These are phyloP conservation scores for Sialis fuliginosa DNA, from an alignment of 2,888 invertebrate species.

Conservation along the genomic window DNA sequence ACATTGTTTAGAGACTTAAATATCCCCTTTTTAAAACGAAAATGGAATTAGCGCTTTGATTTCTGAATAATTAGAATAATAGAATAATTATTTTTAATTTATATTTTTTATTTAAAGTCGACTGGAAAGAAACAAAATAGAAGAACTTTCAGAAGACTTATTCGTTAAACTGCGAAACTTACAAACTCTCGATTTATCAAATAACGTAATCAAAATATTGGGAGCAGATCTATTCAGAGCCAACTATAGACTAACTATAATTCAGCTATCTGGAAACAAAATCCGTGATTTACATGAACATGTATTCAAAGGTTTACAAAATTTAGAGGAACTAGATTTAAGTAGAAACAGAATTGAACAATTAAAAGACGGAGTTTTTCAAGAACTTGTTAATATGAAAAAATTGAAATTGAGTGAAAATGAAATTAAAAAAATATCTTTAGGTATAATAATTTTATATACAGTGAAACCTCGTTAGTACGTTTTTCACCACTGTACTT, in stretches of 20 bases:
- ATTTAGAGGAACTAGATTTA: constrained; percentile 49
- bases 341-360: constrained; percentile 44
- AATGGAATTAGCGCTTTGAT: too few relatives aligned
- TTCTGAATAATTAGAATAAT: too few relatives aligned
- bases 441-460: constrained; percentile 21
- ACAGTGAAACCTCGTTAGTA: too few relatives aligned
- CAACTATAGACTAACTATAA: constrained; percentile 35
- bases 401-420: constrained; percentile 53
- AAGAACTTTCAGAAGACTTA: constrained; percentile 38
- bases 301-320: constrained; percentile 35
- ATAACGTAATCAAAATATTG: constrained; percentile 40
- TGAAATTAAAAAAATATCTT: constrained; percentile 36
- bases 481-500: too few relatives aligned
- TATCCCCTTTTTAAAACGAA: too few relatives aligned
- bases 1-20: too few relatives aligned
- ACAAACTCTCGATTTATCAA: constrained; percentile 48
- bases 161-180: constrained; percentile 39
- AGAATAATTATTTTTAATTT: too few relatives aligned
- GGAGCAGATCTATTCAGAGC: constrained; percentile 39
- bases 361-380: constrained; percentile 37
- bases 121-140: constrained; percentile 44
- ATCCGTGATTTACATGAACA: constrained; percentile 37
- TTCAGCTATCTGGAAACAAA: constrained; percentile 49
- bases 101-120: constrained; percentile 30
- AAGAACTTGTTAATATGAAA: constrained; percentile 34